Percentiles rank a stretch among this genome's conserved stretches.
These are phyloP conservation scores for Drosophila macrothrix DNA, from an alignment of 2,888 invertebrate species.

Conservation along the genomic window DNA sequence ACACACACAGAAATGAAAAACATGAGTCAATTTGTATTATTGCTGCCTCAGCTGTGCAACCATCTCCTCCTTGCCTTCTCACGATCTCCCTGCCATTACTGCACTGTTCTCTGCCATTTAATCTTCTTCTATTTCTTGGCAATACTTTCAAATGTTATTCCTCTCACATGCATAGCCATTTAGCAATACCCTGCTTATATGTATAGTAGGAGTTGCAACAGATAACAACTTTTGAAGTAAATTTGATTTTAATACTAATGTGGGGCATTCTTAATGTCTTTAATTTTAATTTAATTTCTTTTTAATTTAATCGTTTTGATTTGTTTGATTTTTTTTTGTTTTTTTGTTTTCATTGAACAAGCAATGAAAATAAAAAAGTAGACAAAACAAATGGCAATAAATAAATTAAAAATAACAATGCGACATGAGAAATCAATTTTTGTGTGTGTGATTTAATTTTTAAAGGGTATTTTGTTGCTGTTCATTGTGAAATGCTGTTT, in stretches of 20 bases:
- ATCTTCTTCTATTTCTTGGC: constrained; percentile 57
- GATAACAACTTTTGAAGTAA: not conserved
- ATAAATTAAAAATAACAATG: not conserved
- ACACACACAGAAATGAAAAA: constrained; percentile 45
- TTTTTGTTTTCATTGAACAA: not conserved
- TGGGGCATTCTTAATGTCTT: not conserved
- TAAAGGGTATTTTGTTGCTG: constrained; percentile 15
- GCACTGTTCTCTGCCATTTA: constrained; percentile 42
- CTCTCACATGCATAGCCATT: constrained; percentile 36
- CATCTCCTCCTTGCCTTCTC: constrained; percentile 23
- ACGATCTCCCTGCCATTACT: not conserved
- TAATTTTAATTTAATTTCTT: not conserved
- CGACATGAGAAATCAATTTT: not conserved
- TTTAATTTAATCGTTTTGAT: too few species aligned
- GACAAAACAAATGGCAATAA: not conserved
- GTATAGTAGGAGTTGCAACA: not conserved
- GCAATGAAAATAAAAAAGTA: not conserved
- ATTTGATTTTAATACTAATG: not conserved
- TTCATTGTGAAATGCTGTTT: not conserved
- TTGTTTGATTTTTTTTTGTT: fast-evolving
- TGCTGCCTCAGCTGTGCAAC: constrained; percentile 23
- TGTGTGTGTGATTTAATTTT: not conserved
- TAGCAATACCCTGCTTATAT: constrained; percentile 19
- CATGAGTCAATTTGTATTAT: constrained; percentile 74
- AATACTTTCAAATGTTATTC: constrained; percentile 64